Evolutionary conservation across 1,140 invertebrate genomes (phyloP), one percentile per base, ranked within the genome.

Genomic region (Nixonia krombeini): DNA sequence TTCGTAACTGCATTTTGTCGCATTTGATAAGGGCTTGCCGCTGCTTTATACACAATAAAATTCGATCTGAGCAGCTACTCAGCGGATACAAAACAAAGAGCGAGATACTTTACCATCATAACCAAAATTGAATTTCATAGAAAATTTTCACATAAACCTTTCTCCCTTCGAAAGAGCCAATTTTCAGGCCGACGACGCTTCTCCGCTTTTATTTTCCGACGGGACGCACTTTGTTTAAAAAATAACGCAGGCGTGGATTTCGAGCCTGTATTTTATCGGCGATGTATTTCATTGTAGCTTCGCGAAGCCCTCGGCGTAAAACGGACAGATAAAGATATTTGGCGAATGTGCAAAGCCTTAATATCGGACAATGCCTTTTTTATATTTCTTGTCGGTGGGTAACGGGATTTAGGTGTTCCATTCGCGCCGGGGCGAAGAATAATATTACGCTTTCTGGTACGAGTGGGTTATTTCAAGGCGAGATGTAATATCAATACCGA

Each of bases 1-100:
- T 49, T 12, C 41, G 52, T 47, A 53, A 68, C 52, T 68, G 49
- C 49, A 47, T 68, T 67, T 38, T 53, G 38, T 31, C 42, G 57
- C 52, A 53, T 68, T 68, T 68, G 65, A 68, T 68, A 57, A 58
- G 53, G 47, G 46, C 58, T 57, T 68, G 1, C 21, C 13, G 40
- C 28, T 44, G 59, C 53, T 55, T 69, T 63, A 55, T 55, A 58
- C 59, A 59, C 37, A 18, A 37, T 57, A 53, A 63, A 69, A 69
- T 58, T 69, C 62, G 53, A 63, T 58, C 52, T 26, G 33, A 52
- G 45, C 31, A 59, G 56, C 46, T 57, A 21, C 44, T 42, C 49
- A 40, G 21, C 21, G 6, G 21, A 21, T 21, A 21, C 21, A 21
- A 21, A 21, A 21, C 6, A 21, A 21, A 21, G 8, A 2, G 8